phyloP scores from a whole-genome alignment of 2,888 invertebrate genomes.

The Pollenia labialis region DNA sequence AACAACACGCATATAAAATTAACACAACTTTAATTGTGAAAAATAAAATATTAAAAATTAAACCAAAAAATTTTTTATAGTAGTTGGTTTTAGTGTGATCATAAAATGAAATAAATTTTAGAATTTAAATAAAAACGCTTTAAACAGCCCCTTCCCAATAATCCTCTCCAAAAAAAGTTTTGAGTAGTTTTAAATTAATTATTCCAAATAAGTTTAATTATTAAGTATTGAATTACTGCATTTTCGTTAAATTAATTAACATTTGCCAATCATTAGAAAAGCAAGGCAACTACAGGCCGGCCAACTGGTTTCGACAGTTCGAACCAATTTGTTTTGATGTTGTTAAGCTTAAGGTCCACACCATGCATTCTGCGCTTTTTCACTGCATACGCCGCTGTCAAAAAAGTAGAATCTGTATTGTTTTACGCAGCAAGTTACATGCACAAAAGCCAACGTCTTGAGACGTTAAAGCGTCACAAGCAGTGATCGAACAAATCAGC shows the following conservation, averaged over 20 bases:
- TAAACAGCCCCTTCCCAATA: not conserved
- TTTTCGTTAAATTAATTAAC: conserved; percentile 20
- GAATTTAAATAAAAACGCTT: conserved; percentile 27
- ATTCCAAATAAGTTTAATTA: conserved; percentile 18
- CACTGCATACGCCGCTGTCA: too few species aligned
- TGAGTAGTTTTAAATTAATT: not conserved
- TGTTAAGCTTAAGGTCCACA: too few species aligned
- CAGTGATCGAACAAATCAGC: too few species aligned
- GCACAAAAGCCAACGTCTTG: too few species aligned
- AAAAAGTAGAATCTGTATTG: too few species aligned
- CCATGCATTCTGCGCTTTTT: too few species aligned
- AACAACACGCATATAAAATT: conserved; percentile 29
- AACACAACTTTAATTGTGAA: conserved; percentile 32
- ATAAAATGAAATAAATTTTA: conserved; percentile 23
- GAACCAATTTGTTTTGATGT: too few species aligned
- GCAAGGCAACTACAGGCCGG: too few species aligned
- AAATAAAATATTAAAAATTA: conserved; percentile 24
- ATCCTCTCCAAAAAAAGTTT: not conserved
- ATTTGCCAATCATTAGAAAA: not conserved
- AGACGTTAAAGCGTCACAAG: too few species aligned
- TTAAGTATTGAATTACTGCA: conserved; percentile 42
- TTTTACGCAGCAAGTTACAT: too few species aligned
- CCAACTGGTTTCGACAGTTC: too few species aligned
- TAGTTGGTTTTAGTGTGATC: conserved; percentile 15
- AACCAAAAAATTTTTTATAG: conserved; percentile 15